phyloP scores from a whole-genome alignment of 2,888 invertebrate species.

The Leptopterna dolabrata region DNA sequence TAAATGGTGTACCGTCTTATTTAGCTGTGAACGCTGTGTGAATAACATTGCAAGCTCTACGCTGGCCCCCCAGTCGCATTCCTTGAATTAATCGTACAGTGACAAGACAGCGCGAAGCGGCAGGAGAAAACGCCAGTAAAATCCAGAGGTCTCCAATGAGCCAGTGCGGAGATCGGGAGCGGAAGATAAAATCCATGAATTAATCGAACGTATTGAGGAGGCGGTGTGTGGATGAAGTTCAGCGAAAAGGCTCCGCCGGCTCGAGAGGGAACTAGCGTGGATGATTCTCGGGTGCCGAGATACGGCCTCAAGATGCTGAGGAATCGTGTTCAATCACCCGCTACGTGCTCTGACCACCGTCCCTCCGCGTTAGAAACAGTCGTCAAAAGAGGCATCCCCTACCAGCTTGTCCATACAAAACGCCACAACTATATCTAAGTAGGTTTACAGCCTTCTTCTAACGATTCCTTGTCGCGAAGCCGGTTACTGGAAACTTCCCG shows the following conservation, averaged over 20 bases:
- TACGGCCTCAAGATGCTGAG: background rate
- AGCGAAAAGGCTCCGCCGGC: background rate
- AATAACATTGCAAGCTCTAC: background rate
- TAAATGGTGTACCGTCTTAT: background rate
- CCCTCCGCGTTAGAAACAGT: constrained; percentile 31
- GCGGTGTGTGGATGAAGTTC: background rate
- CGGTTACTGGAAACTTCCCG: background rate
- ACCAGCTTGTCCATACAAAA: background rate
- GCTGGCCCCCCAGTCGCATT: background rate
- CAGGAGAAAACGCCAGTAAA: background rate
- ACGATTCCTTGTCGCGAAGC: background rate
- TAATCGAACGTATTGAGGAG: background rate
- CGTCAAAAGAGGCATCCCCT: background rate
- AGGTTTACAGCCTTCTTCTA: constrained; percentile 29
- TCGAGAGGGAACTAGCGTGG: background rate
- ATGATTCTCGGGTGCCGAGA: background rate
- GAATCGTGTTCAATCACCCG: constrained; percentile 39
- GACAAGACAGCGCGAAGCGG: background rate
- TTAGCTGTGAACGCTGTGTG: background rate
- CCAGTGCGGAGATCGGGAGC: background rate
- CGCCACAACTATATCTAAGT: constrained; percentile 40
- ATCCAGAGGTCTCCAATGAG: background rate
- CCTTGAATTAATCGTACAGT: background rate
- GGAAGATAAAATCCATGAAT: background rate
- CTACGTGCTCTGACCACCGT: constrained; percentile 42